phyloP scores from a whole-genome alignment of 2,113 vertebrate genomes.

The Gasterosteus nipponicus region DNA sequence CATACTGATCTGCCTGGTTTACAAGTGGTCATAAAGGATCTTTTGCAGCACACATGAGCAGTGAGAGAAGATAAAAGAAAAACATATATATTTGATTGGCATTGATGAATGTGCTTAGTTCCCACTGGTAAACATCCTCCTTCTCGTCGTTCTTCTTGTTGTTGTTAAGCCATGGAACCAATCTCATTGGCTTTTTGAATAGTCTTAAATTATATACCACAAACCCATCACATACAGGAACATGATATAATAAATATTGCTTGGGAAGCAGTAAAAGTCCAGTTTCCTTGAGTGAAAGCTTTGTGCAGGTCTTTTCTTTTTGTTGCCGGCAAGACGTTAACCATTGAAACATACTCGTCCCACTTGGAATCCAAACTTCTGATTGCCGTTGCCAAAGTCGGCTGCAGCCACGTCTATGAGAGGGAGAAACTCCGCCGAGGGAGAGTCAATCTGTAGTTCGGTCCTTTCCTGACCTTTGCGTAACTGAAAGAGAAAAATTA shows the following conservation, averaged over 20 bases:
- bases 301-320: conserved; percentile 47
- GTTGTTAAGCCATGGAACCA: conserved; percentile 49
- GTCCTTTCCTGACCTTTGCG: conserved; percentile 88
- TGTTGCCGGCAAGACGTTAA: conserved; percentile 68
- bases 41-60: conserved; percentile 50
- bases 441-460: conserved; percentile 84
- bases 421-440: conserved; percentile 85
- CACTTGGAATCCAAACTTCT: conserved; percentile 94
- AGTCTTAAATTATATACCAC: conserved; percentile 74
- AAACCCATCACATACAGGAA: conserved; percentile 66
- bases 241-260: conserved; percentile 79
- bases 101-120: conserved; percentile 72
- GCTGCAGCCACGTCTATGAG: conserved; percentile 84
- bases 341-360: conserved; percentile 91
- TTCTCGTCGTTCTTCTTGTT: conserved; percentile 43
- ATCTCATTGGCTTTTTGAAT: conserved; percentile 46
- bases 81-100: conserved; percentile 63
- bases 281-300: conserved; percentile 51
- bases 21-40: conserved; percentile 46
- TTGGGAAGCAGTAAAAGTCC: conserved; percentile 59
- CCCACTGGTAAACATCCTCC: conserved; percentile 49
- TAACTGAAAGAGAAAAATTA: conserved; percentile 73
- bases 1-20: conserved; percentile 29
- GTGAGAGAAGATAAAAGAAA: conserved; percentile 40
- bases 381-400: conserved; percentile 88